A percentile compares a stretch with the other conserved stretches of the same genome.
These are phyloP conservation scores for Thalpophila matura DNA, from an alignment of 2,888 invertebrate genomes.

Conservation along the genomic window DNA sequence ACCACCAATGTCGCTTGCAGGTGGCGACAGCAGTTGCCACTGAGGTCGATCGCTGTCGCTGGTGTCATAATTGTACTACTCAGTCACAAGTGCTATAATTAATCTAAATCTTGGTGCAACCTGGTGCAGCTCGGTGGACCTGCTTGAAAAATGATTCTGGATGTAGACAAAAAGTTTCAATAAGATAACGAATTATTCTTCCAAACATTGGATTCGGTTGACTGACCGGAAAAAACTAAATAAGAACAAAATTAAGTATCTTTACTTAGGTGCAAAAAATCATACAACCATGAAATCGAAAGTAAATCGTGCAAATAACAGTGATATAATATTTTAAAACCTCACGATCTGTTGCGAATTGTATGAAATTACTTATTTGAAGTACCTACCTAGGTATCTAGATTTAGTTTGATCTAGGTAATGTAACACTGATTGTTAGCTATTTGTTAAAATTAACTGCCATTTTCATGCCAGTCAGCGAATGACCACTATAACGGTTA, in stretches of 20 bases:
- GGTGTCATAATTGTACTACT: too few species aligned
- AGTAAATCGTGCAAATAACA: slow-evolving; percentile 62
- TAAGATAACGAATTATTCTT: slow-evolving; percentile 1
- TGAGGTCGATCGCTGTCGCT: too few species aligned
- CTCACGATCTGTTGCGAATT: slow-evolving; percentile 58
- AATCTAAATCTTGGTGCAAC: neutral
- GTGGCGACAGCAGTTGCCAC: too few species aligned
- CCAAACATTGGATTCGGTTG: slow-evolving; percentile 20
- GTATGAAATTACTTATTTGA: slow-evolving; percentile 42
- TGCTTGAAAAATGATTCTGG: neutral
- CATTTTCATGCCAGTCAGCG: slow-evolving; percentile 44
- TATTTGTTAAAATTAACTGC: slow-evolving; percentile 42
- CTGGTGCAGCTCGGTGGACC: neutral
- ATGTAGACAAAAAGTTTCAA: neutral
- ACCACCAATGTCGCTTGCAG: too few species aligned
- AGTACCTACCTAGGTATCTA: too few species aligned
- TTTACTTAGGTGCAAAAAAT: slow-evolving; percentile 43
- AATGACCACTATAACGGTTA: slow-evolving; percentile 47
- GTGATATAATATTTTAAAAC: slow-evolving; percentile 63
- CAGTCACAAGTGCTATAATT: too few species aligned
- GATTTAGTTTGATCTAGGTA: slow-evolving; percentile 51
- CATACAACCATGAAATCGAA: slow-evolving; percentile 67
- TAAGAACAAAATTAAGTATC: slow-evolving; percentile 27
- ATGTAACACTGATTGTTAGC: slow-evolving; percentile 45
- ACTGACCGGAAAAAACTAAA: slow-evolving; percentile 25